Percentiles rank a stretch among this genome's conserved stretches.
Evolutionary conservation across 1,140 invertebrate species (phyloP).

Genomic region (Littorina saxatilis): DNA sequence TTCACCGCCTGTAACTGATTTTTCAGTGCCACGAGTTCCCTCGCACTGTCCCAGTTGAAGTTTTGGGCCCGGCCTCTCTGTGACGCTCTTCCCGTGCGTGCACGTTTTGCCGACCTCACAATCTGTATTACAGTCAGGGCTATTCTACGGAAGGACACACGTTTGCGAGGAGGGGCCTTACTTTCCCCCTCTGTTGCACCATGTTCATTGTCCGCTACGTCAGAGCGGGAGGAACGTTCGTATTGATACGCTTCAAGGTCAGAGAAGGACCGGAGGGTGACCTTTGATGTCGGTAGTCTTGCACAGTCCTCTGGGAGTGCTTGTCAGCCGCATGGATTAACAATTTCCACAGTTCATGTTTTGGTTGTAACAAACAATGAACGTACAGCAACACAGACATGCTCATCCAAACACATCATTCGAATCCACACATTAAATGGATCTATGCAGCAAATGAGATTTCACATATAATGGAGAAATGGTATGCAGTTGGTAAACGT

Average conservation of each 20-base stretch:
- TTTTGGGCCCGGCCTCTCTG: neutral
- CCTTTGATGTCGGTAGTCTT: neutral
- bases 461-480: no score
- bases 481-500: no score
- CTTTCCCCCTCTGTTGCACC: neutral
- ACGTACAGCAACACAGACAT: no score
- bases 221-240: neutral
- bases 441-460: no score
- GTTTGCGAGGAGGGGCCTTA: neutral
- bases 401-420: no score
- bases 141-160: conserved; percentile 3
- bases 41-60: conserved; percentile 5
- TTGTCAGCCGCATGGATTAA: neutral
- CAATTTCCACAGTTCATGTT: no score
- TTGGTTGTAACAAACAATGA: no score
- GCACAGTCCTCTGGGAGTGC: conserved; percentile 24
- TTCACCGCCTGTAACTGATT: no score
- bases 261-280: conserved; percentile 14
- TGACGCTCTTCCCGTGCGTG: neutral
- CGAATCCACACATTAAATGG: no score
- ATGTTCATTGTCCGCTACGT: neutral
- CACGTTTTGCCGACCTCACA: conserved; percentile 10
- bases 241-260: conserved; percentile 6
- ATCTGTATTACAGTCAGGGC: conserved; percentile 1
- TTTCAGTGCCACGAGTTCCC: no score